Percentiles rank a stretch among this genome's conserved stretches.
Evolutionary conservation across 1,140 invertebrate genomes (phyloP).

Genomic region (Drosophila nannoptera): DNA sequence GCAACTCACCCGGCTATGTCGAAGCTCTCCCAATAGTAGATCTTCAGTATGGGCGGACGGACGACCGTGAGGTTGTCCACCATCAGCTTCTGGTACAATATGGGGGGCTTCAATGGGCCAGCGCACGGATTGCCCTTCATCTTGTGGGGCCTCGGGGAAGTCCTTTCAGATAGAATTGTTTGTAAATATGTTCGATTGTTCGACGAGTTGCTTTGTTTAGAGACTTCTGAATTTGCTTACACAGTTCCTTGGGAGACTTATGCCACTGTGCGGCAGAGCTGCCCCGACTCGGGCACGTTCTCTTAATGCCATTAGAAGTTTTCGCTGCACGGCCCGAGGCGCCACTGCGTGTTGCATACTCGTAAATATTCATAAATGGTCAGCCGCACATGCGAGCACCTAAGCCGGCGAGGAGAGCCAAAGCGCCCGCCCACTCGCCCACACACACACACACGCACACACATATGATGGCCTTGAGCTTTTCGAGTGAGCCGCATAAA

Average conservation of each 20-base stretch:
- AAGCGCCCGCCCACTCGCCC: not conserved
- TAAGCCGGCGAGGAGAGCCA: not conserved
- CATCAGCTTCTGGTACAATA: slow-evolving; percentile 61
- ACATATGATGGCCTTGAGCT: not conserved
- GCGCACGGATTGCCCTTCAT: slow-evolving; percentile 20
- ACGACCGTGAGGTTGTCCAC: slow-evolving; percentile 66
- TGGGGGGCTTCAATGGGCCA: not conserved
- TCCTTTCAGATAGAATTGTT: not conserved
- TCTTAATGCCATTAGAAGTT: slow-evolving; percentile 19
- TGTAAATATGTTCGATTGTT: not conserved
- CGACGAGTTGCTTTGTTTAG: slow-evolving; percentile 12
- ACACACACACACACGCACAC: slow-evolving; percentile 2
- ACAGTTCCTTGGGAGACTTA: not conserved
- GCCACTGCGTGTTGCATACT: not conserved
- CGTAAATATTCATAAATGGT: slow-evolving; percentile 28
- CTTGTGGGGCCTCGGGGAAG: not conserved
- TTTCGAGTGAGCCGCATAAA: slow-evolving; percentile 2
- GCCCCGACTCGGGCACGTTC: slow-evolving; percentile 6
- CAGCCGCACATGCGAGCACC: slow-evolving; percentile 4
- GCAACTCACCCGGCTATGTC: slow-evolving; percentile 56
- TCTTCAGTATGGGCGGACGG: slow-evolving; percentile 62
- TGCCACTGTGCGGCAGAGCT: not conserved
- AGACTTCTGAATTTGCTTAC: not conserved
- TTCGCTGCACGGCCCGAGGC: slow-evolving; percentile 10
- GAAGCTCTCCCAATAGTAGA: slow-evolving; percentile 74